Conservation (phyloP, 2,888 invertebrate genomes). For the Proisotoma minuta region DNA sequence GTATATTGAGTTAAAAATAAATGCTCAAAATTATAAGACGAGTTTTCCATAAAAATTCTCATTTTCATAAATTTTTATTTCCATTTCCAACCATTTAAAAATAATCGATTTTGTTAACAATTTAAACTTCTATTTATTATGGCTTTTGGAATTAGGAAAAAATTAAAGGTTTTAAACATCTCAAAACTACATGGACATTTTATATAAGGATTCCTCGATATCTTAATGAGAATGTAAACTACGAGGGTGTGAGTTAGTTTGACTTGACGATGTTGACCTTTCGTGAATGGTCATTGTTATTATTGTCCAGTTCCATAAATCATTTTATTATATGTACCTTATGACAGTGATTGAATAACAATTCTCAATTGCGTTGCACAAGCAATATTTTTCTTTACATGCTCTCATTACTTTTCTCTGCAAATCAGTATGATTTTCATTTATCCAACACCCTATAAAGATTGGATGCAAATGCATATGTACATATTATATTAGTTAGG, state of each 20-base stretch:
- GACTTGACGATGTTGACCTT: no score
- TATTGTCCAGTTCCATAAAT: constrained; percentile 22
- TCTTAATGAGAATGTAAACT: no score
- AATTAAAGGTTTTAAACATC: no score
- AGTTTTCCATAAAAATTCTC: background rate
- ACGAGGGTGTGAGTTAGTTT: no score
- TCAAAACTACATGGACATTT: no score
- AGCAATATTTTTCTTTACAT: background rate
- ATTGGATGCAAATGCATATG: no score
- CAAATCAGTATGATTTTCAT: background rate
- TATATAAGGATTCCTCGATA: no score
- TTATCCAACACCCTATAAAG: no score
- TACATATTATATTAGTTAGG: no score
- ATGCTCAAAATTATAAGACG: constrained; percentile 4
- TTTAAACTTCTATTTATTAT: no score
- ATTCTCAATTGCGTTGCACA: background rate
- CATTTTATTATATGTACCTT: constrained; percentile 24
- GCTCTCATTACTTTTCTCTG: background rate
- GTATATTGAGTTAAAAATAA: background rate
- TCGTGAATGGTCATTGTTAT: no score
- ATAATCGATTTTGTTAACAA: background rate
- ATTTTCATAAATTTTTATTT: constrained; percentile 3
- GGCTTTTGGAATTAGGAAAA: no score
- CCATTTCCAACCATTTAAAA: background rate
- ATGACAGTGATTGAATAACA: constrained; percentile 13